Conservation (phyloP, 2,113 vertebrate genomes). For the Alligator mississippiensis region DNA sequence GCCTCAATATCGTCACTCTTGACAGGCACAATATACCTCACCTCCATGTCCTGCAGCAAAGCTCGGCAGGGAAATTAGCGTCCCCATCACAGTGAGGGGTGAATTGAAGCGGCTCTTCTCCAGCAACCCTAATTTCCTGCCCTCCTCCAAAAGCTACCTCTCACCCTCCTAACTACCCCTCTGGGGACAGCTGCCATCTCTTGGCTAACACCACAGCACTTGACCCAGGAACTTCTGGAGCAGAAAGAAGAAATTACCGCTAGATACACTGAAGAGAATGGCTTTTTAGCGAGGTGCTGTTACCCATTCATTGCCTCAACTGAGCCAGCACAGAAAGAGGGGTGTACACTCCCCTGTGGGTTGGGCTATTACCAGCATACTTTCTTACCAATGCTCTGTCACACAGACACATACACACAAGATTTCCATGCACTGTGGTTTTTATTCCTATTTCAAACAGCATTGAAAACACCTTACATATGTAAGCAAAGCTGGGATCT, state of each 20-base stretch:
- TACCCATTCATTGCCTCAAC: background rate
- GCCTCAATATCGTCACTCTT: constrained; percentile 16
- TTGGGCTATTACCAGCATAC: background rate
- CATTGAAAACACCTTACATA: background rate
- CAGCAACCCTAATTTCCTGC: background rate
- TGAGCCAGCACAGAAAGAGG: background rate
- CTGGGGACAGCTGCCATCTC: background rate
- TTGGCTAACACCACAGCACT: background rate
- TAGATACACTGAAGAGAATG: background rate
- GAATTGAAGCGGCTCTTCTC: background rate
- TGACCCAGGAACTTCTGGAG: background rate
- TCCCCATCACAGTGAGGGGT: background rate
- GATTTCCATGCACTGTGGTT: too few relatives aligned
- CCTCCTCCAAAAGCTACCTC: background rate
- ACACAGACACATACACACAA: background rate
- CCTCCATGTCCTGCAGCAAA: background rate
- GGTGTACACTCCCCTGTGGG: background rate
- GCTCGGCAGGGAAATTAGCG: background rate
- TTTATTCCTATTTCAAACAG: background rate
- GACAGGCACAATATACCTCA: background rate
- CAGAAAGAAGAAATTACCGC: background rate
- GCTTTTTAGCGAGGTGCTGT: background rate
- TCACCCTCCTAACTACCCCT: background rate
- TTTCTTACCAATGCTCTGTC: background rate
- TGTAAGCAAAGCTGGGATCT: background rate